phyloP scores from a whole-genome alignment of 2,797 vertebrate genomes.

The Micromesistius poutassou region DNA sequence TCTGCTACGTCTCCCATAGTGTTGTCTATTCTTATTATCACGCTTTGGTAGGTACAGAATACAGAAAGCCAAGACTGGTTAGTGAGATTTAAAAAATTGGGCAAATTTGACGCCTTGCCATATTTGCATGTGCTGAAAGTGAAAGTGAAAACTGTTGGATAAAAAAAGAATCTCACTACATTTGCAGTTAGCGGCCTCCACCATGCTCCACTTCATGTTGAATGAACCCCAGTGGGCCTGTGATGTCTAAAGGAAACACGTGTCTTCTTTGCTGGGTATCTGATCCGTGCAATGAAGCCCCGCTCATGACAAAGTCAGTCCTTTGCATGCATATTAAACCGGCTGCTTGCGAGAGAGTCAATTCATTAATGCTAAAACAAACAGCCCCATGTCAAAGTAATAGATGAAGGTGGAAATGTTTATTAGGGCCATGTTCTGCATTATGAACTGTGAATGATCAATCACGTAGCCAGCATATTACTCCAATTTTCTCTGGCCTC shows the following conservation, averaged over 20 bases:
- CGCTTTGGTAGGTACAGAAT: background rate
- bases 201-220: background rate
- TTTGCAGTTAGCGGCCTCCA: too few relatives aligned
- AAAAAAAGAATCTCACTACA: constrained; percentile 10
- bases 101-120: background rate
- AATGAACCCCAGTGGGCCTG: constrained; percentile 9
- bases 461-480: constrained; percentile 73
- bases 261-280: background rate
- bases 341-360: constrained; percentile 49
- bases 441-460: constrained; percentile 73
- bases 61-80: constrained; percentile 12
- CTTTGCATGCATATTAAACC: constrained; percentile 55
- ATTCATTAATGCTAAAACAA: constrained; percentile 68
- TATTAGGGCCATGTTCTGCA: constrained; percentile 65
- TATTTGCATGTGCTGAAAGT: constrained; percentile 35
- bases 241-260: constrained; percentile 36
- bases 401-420: constrained; percentile 69
- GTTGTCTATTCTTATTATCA: background rate
- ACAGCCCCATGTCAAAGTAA: constrained; percentile 40
- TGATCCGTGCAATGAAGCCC: background rate
- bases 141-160: constrained; percentile 33
- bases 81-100: constrained; percentile 24
- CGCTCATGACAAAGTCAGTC: constrained; percentile 54
- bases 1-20: background rate
- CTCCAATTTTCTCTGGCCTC: constrained; percentile 76